These are phyloP conservation scores for Notodonta ziczac DNA, from an alignment of 2,888 invertebrate species.

Conservation along the genomic window DNA sequence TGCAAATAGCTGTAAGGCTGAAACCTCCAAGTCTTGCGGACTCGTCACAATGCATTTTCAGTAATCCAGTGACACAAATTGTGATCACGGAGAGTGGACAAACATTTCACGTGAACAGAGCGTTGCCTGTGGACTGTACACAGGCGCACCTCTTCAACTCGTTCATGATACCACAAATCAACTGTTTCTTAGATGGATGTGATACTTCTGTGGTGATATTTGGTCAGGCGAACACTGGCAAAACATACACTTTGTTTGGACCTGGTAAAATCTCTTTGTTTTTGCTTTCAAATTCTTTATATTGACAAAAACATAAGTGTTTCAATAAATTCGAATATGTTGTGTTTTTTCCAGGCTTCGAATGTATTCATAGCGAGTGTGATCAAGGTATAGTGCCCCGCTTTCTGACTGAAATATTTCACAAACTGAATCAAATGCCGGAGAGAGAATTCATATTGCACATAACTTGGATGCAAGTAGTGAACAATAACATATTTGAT, in stretches of 20 bases:
- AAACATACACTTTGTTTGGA: constrained; percentile 90
- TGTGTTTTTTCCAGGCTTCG: constrained; percentile 67
- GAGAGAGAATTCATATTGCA: constrained; percentile 87
- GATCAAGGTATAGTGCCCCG: constrained; percentile 90
- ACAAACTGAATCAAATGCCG: constrained; percentile 86
- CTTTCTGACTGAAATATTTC: constrained; percentile 89
- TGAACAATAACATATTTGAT: constrained; percentile 86
- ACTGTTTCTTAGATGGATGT: constrained; percentile 88
- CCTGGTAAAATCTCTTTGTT: constrained; percentile 76
- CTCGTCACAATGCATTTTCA: constrained; percentile 84
- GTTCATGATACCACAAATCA: constrained; percentile 87
- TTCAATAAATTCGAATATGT: constrained; percentile 4
- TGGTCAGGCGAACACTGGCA: constrained; percentile 88
- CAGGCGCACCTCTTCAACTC: constrained; percentile 87
- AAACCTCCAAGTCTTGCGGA: constrained; percentile 84
- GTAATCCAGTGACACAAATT: constrained; percentile 84
- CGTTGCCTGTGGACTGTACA: constrained; percentile 84
- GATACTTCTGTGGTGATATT: constrained; percentile 90
- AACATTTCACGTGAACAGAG: constrained; percentile 81
- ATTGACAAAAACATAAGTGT: neutral
- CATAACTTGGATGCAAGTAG: constrained; percentile 90
- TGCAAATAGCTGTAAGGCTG: constrained; percentile 89
- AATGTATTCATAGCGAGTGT: constrained; percentile 86
- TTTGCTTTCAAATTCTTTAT: neutral
- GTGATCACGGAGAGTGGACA: constrained; percentile 86